Base-by-base conservation (phyloP, 2,888 invertebrate species). In the Timema podura region DNA sequence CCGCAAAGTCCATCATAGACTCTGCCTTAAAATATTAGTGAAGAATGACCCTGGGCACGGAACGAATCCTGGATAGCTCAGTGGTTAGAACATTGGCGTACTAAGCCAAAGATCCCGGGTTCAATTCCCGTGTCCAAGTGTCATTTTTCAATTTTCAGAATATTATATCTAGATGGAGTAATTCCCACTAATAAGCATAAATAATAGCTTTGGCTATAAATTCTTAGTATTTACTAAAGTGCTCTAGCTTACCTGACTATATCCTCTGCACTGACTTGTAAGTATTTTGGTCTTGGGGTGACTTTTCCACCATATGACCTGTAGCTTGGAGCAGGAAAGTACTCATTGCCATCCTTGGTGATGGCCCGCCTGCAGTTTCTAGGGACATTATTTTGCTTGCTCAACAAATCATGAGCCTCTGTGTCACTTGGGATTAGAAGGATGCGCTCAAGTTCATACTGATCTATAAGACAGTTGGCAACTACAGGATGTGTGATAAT, bases 391-490 rank as follows among this genome's bases (percentile, higher is more conserved):
- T 83, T 81, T 67, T 77, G 80, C 70, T 86, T 81, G 30, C 88
- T 86, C 79, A 96, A 88, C 10, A 95, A 83, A 0, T 85, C 80
- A 67, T 88, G 85, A 0, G 95, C 95, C 73, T 87, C 86, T 9
- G 85, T 84, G 51, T 86, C 86, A 5, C 86, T 86, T 3, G 89
- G 87, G 72, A 96, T 91, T 44, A 97, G 83, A 70, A 96, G 82
- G 48, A 93, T 85, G 65, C 84, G 85, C 82, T 97, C 96, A 67
- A 94, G 83, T 64, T 81, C 80, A 10, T 85, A 78, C 77, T 89
- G 89, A 83, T 97, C 96, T 69, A 97, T 91, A 48, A 97, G 85
- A 78, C 88, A 90, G 84, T 97, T 97, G 75, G 89, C 87, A 1
- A 96, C 88, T 13, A 93, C 87, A 0, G 91, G 87, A 82, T 95